phyloP scores from a whole-genome alignment of 1,140 invertebrate species.

The Grapholita molesta region DNA sequence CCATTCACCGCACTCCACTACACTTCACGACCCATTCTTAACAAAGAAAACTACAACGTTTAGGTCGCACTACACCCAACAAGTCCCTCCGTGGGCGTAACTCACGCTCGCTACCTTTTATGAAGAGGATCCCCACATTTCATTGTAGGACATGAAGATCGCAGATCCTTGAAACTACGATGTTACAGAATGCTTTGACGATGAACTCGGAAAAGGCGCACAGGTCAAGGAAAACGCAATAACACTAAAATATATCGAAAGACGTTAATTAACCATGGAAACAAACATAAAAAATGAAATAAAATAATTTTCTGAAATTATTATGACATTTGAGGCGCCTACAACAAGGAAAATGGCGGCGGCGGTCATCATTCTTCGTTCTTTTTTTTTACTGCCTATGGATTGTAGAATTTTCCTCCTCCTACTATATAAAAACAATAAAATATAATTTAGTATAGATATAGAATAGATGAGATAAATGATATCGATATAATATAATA shows the following conservation, averaged over 20 bases:
- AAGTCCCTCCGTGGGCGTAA: constrained; percentile 52
- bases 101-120: constrained; percentile 64
- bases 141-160: constrained; percentile 62
- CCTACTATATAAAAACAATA: not conserved
- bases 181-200: constrained; percentile 23
- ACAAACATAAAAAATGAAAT: constrained; percentile 63
- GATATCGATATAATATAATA: not conserved
- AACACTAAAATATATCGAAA: constrained; percentile 40
- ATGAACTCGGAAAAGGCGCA: constrained; percentile 23
- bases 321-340: constrained; percentile 77
- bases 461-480: not conserved
- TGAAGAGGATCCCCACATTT: constrained; percentile 54
- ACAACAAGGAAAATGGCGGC: constrained; percentile 77
- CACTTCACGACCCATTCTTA: constrained; percentile 34
- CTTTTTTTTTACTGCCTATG: constrained; percentile 1
- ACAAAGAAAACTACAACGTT: constrained; percentile 19
- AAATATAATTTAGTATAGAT: not conserved
- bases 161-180: constrained; percentile 70
- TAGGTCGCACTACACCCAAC: constrained; percentile 31
- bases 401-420: not conserved
- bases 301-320: constrained; percentile 71
- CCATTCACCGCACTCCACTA: constrained; percentile 46
- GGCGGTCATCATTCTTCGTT: constrained; percentile 26
- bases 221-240: constrained; percentile 24
- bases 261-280: constrained; percentile 24